Percentiles rank a stretch among this genome's conserved stretches.
Conservation (phyloP, 2,888 invertebrate genomes). For the Tillus elongatus region DNA sequence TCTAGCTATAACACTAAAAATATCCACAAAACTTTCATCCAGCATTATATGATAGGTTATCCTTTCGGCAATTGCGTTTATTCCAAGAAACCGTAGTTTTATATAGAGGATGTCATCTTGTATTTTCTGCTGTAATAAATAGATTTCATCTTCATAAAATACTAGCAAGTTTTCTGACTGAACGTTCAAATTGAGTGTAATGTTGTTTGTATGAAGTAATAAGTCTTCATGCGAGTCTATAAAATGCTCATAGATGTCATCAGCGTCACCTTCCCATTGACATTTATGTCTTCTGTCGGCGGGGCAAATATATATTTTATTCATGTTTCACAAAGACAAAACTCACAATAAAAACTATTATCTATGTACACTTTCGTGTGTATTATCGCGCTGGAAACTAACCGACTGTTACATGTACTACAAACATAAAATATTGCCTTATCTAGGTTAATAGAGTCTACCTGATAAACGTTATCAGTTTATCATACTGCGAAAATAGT, state of each 20-base stretch:
- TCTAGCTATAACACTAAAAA: neutral
- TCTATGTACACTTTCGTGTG: too few relatives aligned
- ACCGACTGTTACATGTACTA: too few relatives aligned
- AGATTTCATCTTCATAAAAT: conserved; percentile 28
- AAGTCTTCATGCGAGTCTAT: conserved; percentile 29
- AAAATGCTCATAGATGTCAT: conserved; percentile 31
- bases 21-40: neutral
- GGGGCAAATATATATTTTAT: conserved; percentile 25
- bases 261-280: conserved; percentile 29
- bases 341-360: too few relatives aligned
- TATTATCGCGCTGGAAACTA: too few relatives aligned
- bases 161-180: conserved; percentile 28
- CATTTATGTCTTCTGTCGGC: conserved; percentile 29
- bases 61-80: conserved; percentile 22
- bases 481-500: too few relatives aligned
- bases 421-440: too few relatives aligned
- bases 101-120: conserved; percentile 19
- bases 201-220: conserved; percentile 22
- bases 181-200: conserved; percentile 22
- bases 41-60: conserved; percentile 24
- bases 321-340: too few relatives aligned
- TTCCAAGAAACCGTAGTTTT: conserved; percentile 28
- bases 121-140: conserved; percentile 25
- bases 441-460: too few relatives aligned
- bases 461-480: too few relatives aligned